phyloP scores from a whole-genome alignment of 2,113 vertebrate genomes.

The Peromyscus californicus region DNA sequence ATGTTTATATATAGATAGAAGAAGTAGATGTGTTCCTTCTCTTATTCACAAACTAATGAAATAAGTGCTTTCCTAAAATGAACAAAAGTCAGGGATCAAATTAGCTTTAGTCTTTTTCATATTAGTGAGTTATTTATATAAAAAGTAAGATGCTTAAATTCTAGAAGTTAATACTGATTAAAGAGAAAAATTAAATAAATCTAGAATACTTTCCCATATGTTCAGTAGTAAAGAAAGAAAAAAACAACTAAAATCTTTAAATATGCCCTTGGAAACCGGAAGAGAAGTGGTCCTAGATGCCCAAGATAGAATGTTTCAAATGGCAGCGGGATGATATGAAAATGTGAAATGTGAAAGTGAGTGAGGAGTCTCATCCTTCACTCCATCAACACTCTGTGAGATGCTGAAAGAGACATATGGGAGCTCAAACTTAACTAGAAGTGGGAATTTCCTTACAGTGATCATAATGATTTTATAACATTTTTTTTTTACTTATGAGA shows the following conservation, averaged over 20 bases:
- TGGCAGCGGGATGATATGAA: constrained; percentile 72
- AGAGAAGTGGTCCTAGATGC: constrained; percentile 62
- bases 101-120: not conserved
- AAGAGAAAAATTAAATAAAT: not conserved
- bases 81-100: not conserved
- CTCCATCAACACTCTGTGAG: constrained; percentile 74
- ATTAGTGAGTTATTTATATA: not conserved
- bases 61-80: constrained; percentile 22
- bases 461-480: constrained; percentile 65
- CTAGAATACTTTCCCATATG: constrained; percentile 53
- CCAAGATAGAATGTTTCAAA: constrained; percentile 69
- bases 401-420: constrained; percentile 75
- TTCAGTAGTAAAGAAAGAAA: constrained; percentile 44
- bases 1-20: fast-evolving
- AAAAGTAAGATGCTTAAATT: constrained; percentile 36
- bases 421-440: constrained; percentile 63
- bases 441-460: constrained; percentile 77
- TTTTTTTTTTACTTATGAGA: constrained; percentile 60
- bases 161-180: constrained; percentile 55
- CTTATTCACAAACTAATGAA: not conserved
- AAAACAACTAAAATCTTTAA: constrained; percentile 34
- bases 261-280: constrained; percentile 64
- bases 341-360: constrained; percentile 78
- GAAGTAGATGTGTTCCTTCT: fast-evolving
- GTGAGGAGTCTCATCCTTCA: constrained; percentile 52